These are phyloP conservation scores for Anguilla anguilla DNA, from an alignment of 2,797 vertebrate genomes.

Conservation along the genomic window DNA sequence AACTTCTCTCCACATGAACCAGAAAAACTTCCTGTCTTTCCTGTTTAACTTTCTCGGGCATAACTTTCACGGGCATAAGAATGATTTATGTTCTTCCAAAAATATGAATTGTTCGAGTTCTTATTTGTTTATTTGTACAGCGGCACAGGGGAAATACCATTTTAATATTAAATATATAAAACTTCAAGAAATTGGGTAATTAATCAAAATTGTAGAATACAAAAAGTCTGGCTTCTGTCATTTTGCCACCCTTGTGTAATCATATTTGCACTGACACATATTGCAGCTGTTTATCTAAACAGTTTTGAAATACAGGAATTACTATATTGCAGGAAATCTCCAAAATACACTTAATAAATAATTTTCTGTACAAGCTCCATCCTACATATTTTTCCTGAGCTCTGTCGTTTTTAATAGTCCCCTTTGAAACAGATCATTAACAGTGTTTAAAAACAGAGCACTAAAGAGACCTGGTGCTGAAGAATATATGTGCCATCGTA, in stretches of 20 bases:
- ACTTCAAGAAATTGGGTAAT: conserved; percentile 38
- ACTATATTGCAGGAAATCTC: conserved; percentile 21
- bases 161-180: conserved; percentile 43
- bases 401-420: neutral
- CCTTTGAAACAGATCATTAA: neutral
- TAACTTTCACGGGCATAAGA: conserved; percentile 47
- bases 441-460: neutral
- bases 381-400: neutral
- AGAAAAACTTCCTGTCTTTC: conserved; percentile 34
- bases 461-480: neutral
- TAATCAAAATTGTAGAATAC: conserved; percentile 55
- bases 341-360: neutral
- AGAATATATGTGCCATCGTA: neutral
- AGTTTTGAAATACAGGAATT: conserved; percentile 28
- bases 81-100: conserved; percentile 39
- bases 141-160: conserved; percentile 34
- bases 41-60: conserved; percentile 49
- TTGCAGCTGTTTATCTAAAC: conserved; percentile 38
- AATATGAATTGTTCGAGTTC: conserved; percentile 32
- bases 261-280: conserved; percentile 32
- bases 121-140: conserved; percentile 56
- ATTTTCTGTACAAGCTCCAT: neutral
- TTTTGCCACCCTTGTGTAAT: conserved; percentile 22
- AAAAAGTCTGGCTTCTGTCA: conserved; percentile 26
- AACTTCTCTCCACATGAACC: conserved; percentile 28